Evolutionary conservation across 2,113 vertebrate species (phyloP).

Genomic region (Gnathonemus longibarbis): DNA sequence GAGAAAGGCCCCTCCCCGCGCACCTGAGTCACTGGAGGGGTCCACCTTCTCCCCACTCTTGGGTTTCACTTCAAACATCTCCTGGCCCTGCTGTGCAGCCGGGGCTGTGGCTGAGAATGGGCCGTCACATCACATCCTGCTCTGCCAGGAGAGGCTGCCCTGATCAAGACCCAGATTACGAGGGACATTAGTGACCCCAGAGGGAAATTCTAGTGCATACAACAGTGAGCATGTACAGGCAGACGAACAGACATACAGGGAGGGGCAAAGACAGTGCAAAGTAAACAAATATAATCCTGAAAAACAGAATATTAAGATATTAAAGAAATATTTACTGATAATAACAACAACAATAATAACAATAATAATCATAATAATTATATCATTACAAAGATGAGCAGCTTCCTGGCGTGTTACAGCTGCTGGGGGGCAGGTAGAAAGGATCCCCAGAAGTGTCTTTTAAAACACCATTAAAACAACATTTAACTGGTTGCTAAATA

Average conservation of each 20-base stretch:
- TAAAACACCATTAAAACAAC: no score
- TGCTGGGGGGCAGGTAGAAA: no score
- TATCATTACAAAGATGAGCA: neutral
- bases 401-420: no score
- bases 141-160: neutral
- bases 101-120: neutral
- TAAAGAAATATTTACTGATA: neutral
- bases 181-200: neutral
- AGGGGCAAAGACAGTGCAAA: neutral
- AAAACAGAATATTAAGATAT: neutral
- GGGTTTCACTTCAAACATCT: conserved; percentile 74
- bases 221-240: neutral
- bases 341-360: neutral
- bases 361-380: neutral
- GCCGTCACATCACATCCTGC: neutral
- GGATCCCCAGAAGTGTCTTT: no score
- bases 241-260: neutral
- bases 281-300: neutral
- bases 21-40: conserved; percentile 76
- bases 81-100: conserved; percentile 40
- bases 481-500: no score
- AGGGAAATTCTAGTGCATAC: neutral
- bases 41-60: conserved; percentile 74
- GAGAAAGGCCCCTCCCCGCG: conserved; percentile 12
- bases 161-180: neutral